These are phyloP conservation scores for Pyrocoelia pectoralis DNA, from an alignment of 2,888 invertebrate genomes.

Conservation along the genomic window DNA sequence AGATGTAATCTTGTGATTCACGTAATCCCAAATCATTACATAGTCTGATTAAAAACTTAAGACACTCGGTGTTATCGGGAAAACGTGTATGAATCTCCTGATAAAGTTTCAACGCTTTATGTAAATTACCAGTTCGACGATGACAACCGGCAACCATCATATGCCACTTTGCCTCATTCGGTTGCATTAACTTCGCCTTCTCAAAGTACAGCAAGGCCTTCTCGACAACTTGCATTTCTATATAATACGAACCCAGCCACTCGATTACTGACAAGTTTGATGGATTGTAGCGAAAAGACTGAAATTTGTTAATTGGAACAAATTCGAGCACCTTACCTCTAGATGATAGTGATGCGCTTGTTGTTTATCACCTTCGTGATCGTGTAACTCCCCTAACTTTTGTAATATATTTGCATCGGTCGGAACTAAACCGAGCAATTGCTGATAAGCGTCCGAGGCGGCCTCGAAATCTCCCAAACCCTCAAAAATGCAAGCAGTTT, in stretches of 20 bases:
- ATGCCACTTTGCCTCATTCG: constrained; percentile 83
- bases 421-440: constrained; percentile 82
- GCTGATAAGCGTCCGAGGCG: constrained; percentile 73
- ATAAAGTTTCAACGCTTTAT: constrained; percentile 73
- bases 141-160: constrained; percentile 87
- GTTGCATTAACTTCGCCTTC: constrained; percentile 78
- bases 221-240: constrained; percentile 88
- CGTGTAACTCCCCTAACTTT: constrained; percentile 90
- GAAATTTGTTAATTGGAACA: constrained; percentile 42
- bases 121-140: constrained; percentile 76
- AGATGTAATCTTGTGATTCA: constrained; percentile 85
- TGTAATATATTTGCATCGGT: constrained; percentile 91
- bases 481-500: constrained; percentile 82
- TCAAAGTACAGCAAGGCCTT: constrained; percentile 86
- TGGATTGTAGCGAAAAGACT: constrained; percentile 76
- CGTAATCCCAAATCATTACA: constrained; percentile 90
- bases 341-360: constrained; percentile 86
- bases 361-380: constrained; percentile 88
- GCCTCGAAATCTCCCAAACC: constrained; percentile 68
- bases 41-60: constrained; percentile 87
- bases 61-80: constrained; percentile 94
- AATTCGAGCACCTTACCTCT: constrained; percentile 65
- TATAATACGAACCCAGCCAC: constrained; percentile 89
- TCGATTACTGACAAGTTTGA: constrained; percentile 81
- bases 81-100: constrained; percentile 87